These are phyloP conservation scores for Tetragonula clypearis DNA, from an alignment of 1,140 invertebrate species.

Conservation along the genomic window DNA sequence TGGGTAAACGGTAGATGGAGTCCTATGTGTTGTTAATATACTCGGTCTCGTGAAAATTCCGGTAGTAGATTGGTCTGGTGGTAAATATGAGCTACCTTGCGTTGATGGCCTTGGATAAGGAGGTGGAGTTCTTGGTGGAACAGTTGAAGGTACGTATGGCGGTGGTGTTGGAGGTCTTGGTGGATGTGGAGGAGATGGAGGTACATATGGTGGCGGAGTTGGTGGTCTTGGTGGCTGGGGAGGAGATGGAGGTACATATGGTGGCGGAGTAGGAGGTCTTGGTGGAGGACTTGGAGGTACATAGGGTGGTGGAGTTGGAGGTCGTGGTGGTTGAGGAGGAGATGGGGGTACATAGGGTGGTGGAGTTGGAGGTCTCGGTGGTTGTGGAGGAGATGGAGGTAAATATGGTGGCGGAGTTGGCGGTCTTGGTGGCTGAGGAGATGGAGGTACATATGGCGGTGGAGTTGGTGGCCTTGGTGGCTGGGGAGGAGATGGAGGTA, in stretches of 20 bases:
- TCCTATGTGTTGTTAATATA: too few species aligned
- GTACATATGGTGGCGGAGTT: slow-evolving; percentile 51
- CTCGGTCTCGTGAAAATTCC: too few species aligned
- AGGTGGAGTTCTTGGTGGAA: neutral
- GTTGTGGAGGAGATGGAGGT: too few species aligned
- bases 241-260: slow-evolving; percentile 52
- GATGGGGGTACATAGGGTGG: slow-evolving; percentile 13
- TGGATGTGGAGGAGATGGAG: slow-evolving; percentile 67
- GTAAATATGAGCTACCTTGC: slow-evolving; percentile 40
- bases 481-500: slow-evolving; percentile 26
- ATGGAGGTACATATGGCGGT: neutral
- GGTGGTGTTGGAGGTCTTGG: slow-evolving; percentile 67
- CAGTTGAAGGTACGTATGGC: neutral
- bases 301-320: neutral
- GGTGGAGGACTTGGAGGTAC: slow-evolving; percentile 12
- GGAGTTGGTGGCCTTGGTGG: neutral
- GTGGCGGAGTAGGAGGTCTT: slow-evolving; percentile 67
- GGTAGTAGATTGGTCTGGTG: neutral
- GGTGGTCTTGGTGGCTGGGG: neutral
- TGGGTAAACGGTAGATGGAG: too few species aligned
- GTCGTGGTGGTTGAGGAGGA: slow-evolving; percentile 63
- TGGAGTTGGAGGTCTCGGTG: too few species aligned
- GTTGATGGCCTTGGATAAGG: slow-evolving; percentile 8
- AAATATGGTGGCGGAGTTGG: too few species aligned
- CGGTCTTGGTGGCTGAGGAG: neutral